Conservation (phyloP, 2,113 vertebrate genomes). For the Grus americana region DNA sequence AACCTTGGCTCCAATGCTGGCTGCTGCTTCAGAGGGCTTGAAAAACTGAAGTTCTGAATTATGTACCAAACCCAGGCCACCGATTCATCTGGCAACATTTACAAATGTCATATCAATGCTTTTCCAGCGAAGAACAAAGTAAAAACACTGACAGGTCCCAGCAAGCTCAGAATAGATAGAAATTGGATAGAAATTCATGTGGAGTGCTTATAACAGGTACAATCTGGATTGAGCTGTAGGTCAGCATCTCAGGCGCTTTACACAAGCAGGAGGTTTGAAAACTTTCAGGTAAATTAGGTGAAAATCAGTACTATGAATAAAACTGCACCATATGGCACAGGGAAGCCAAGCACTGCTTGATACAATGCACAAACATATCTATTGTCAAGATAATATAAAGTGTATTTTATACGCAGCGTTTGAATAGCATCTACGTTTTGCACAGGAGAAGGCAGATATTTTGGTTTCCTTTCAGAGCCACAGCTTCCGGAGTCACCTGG, state of each 20-base stretch:
- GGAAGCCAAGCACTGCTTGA: neutral
- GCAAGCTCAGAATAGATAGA: neutral
- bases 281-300: neutral
- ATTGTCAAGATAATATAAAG: neutral
- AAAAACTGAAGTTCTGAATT: constrained; percentile 29
- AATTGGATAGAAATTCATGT: neutral
- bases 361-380: neutral
- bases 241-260: neutral
- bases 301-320: neutral
- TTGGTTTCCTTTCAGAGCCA: constrained; percentile 2
- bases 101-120: constrained; percentile 39
- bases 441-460: neutral
- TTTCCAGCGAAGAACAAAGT: constrained; percentile 43
- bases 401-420: neutral
- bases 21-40: constrained; percentile 9
- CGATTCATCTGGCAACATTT: constrained; percentile 30
- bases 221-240: neutral
- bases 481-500: neutral
- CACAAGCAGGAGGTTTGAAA: neutral
- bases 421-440: neutral
- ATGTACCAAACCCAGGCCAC: constrained; percentile 1
- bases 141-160: neutral
- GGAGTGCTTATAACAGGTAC: neutral
- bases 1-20: constrained; percentile 12
- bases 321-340: neutral